Evolutionary conservation across 2,888 invertebrate species (phyloP), one percentile per base, ranked within the genome.

Genomic region (Actias luna): DNA sequence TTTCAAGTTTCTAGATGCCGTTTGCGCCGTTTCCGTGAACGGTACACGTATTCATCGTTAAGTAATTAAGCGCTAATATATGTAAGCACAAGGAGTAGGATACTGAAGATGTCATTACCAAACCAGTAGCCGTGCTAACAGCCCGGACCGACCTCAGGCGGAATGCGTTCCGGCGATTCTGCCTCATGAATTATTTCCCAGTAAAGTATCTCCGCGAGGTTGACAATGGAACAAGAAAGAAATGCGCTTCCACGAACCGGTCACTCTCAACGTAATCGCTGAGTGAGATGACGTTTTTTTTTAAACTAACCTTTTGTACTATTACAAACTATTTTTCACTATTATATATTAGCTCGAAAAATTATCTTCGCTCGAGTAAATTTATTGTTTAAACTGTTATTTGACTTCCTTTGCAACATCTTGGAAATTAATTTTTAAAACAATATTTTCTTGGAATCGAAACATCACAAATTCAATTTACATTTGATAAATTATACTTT

Each of bases 171-270:
- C 71, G 75, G 71, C 72, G 76, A 73, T 75, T 75, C 66, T 65
- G 69, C 71, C 80, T 81, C 81, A 77, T 80, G 80, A 80, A 78
- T 80, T 78, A 78, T 78, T 80, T 80, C 78, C 73, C 71, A 73
- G 81, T 80, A 79, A 78, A 78, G 74, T 75, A 75, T 73, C 79
- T 74, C 73, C 69, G 72, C 79, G 77, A 80, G 79, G 80, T 80
- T 81, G 78, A 80, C 79, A 80, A 78, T 77, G 80, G 73, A 75
- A 78, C 79, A 75, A 78, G 81, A 78, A 80, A 79, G 79, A 78
- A 74, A 75, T 74, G 65, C 72, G 71, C 67, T 81, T 80, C 80
- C 72, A 64, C 72, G 80, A 81, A 80, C 70, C 68, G 67, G 64
- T 66, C 72, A 76, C 74, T 76, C 69, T 74, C 75, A 75, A 72